Percentiles rank a stretch among this genome's conserved stretches.
These are phyloP conservation scores for Agrotis exclamationis DNA, from an alignment of 2,888 invertebrate species.

Conservation along the genomic window DNA sequence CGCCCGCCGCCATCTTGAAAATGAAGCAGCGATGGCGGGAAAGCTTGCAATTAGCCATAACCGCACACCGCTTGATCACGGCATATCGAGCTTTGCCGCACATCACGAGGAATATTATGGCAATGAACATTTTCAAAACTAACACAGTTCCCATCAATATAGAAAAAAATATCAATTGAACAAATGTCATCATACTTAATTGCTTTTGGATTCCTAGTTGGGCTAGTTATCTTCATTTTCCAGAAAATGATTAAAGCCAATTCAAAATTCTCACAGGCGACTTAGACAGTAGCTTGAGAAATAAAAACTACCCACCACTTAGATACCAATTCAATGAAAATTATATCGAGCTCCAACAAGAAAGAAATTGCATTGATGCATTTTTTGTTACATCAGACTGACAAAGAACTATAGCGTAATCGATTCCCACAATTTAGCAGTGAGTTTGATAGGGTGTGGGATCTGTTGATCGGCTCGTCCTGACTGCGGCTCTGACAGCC, in stretches of 20 bases:
- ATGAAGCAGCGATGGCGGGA: conserved; percentile 78
- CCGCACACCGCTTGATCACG: conserved; percentile 60
- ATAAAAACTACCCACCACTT: conserved; percentile 38
- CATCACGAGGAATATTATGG: conserved; percentile 24
- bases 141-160: neutral
- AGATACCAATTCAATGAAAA: conserved; percentile 37
- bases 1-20: conserved; percentile 81
- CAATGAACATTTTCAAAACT: conserved; percentile 2
- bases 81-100: conserved; percentile 55
- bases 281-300: conserved; percentile 7
- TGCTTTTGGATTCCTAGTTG: neutral
- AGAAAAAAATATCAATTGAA: neutral
- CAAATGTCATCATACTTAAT: neutral
- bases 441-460: conserved; percentile 71
- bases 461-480: conserved; percentile 63
- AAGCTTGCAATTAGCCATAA: conserved; percentile 82
- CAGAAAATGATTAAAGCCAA: conserved; percentile 7
- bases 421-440: conserved; percentile 82
- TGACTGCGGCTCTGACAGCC: conserved; percentile 77
- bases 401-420: conserved; percentile 65
- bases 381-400: conserved; percentile 55
- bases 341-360: conserved; percentile 23
- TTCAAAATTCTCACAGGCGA: conserved; percentile 11
- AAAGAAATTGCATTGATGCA: conserved; percentile 33
- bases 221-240: neutral